These are phyloP conservation scores for Nymphalis c-album DNA, from an alignment of 2,888 invertebrate genomes.

Conservation along the genomic window DNA sequence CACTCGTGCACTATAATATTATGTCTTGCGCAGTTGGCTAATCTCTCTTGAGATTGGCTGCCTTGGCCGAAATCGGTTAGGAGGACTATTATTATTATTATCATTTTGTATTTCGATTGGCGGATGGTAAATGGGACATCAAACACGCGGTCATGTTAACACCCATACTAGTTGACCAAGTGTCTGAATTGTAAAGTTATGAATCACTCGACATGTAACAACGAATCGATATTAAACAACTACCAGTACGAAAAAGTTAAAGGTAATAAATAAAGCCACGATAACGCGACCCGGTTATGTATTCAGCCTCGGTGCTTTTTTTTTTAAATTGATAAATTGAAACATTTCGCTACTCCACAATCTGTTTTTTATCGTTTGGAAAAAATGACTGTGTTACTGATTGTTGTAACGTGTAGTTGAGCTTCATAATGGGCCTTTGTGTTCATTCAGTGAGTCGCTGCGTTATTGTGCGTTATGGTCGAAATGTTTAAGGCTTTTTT, in stretches of 20 bases:
- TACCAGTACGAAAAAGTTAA: background rate
- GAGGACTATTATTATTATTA: too few species aligned
- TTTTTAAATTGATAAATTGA: slow-evolving; percentile 12
- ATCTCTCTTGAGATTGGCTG: too few species aligned
- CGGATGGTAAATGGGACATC: too few species aligned
- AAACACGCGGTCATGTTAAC: too few species aligned
- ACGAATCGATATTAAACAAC: background rate
- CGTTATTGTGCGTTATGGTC: background rate
- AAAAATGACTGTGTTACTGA: slow-evolving; percentile 6
- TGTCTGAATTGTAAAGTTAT: too few species aligned
- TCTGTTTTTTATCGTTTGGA: slow-evolving; percentile 11
- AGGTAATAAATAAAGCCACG: slow-evolving; percentile 3
- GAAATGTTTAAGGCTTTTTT: too few species aligned
- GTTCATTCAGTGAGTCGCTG: background rate
- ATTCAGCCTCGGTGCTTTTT: background rate
- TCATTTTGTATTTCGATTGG: too few species aligned
- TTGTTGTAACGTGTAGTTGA: slow-evolving; percentile 2
- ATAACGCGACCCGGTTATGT: background rate
- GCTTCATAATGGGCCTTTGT: background rate
- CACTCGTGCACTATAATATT: too few species aligned
- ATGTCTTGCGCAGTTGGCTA: too few species aligned
- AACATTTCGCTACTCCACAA: slow-evolving; percentile 10
- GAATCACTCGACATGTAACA: too few species aligned
- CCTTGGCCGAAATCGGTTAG: too few species aligned
- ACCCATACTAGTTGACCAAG: too few species aligned